Evolutionary conservation across 2,113 vertebrate genomes (phyloP).

Genomic region (Columbina picui): DNA sequence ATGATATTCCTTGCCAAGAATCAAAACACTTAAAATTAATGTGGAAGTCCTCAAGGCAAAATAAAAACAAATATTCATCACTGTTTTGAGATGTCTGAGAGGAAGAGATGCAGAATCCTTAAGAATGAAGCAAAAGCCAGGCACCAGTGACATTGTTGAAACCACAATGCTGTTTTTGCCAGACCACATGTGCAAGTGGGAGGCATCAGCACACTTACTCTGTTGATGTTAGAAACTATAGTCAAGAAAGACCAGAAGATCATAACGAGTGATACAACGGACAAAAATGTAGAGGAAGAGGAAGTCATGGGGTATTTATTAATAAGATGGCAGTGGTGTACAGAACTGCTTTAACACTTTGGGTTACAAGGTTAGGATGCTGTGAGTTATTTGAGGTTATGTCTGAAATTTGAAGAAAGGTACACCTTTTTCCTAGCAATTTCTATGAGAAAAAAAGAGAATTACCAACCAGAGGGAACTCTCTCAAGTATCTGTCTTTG

Average conservation of each 20-base stretch:
- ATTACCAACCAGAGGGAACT: not conserved
- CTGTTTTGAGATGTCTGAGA: not conserved
- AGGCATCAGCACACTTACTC: not conserved
- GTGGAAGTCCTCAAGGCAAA: not conserved
- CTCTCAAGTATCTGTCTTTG: not conserved
- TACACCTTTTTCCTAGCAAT: not conserved
- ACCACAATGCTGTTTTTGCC: not conserved
- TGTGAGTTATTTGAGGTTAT: not conserved
- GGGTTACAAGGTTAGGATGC: not conserved
- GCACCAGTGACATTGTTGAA: not conserved
- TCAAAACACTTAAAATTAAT: conserved; percentile 3
- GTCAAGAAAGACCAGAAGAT: not conserved
- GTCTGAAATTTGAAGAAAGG: not conserved
- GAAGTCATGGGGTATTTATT: not conserved
- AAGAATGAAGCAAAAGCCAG: not conserved
- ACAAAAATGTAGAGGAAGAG: not conserved
- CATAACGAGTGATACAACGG: not conserved
- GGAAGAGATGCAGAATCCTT: not conserved
- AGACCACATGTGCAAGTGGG: not conserved
- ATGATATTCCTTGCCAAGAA: not conserved
- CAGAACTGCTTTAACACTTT: not conserved
- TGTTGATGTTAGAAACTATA: not conserved
- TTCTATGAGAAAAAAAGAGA: not conserved
- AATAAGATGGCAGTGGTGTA: not conserved
- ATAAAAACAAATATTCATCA: not conserved